Conservation (phyloP, 2,113 vertebrate species). For the Phodopus roborovskii region DNA sequence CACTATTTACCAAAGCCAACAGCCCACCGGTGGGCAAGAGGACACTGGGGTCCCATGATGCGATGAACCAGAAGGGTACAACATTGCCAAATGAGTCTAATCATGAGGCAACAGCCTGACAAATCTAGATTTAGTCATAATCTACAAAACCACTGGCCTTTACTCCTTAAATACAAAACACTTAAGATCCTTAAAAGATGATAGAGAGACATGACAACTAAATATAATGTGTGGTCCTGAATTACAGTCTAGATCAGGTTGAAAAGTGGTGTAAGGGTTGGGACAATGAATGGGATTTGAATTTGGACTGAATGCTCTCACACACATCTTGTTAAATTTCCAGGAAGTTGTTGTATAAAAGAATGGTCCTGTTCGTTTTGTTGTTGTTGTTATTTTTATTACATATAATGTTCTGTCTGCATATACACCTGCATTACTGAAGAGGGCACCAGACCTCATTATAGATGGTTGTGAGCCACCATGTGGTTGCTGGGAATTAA, state of each 20-base stretch:
- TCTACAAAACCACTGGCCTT: background rate
- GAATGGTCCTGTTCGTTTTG: background rate
- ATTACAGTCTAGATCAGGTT: background rate
- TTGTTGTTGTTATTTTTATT: no score
- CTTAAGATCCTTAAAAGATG: background rate
- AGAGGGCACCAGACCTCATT: no score
- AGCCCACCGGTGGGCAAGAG: background rate
- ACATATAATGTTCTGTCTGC: no score
- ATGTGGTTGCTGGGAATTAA: no score
- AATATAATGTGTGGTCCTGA: background rate
- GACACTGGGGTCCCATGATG: background rate
- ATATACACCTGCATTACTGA: no score
- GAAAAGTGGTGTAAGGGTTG: background rate
- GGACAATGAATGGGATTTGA: background rate
- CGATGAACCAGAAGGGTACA: background rate
- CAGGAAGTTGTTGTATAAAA: background rate
- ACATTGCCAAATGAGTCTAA: background rate
- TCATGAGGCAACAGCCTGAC: background rate
- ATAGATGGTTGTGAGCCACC: no score
- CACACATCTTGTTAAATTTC: background rate
- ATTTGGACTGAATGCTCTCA: background rate
- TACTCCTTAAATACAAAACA: background rate
- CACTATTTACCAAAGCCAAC: background rate
- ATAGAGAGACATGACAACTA: background rate
- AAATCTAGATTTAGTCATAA: background rate